Evolutionary conservation across 2,113 vertebrate genomes (phyloP).

Genomic region (Nycticebus coucang): DNA sequence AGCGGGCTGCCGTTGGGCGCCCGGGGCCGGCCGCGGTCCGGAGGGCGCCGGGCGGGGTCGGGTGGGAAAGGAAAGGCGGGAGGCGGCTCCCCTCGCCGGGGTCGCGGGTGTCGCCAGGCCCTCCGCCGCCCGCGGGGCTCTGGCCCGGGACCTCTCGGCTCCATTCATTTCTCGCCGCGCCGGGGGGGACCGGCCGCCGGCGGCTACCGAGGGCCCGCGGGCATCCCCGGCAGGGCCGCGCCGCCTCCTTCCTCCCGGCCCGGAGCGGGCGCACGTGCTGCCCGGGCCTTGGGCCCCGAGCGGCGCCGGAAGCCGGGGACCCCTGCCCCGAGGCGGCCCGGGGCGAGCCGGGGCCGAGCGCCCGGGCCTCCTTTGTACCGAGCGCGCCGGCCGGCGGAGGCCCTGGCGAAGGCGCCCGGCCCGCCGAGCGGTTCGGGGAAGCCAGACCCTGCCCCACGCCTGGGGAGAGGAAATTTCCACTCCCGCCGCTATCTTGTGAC

Average conservation of each 20-base stretch:
- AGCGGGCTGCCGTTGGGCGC: constrained; percentile 34
- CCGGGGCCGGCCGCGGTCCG: not conserved
- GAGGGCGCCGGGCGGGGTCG: not conserved
- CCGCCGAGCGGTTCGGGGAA: constrained; percentile 82
- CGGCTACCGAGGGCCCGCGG: not conserved
- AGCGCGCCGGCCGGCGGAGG: constrained; percentile 65
- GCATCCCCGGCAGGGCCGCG: not conserved
- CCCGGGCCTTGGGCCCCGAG: constrained; percentile 3
- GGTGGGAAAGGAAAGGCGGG: not conserved
- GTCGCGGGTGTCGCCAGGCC: not conserved
- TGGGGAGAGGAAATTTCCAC: constrained; percentile 88
- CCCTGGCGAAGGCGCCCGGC: constrained; percentile 73
- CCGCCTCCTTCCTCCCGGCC: not conserved
- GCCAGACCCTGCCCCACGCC: constrained; percentile 81
- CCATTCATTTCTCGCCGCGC: constrained; percentile 67
- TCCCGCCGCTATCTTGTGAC: constrained; percentile 80
- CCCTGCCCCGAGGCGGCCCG: not conserved
- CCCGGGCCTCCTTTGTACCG: constrained; percentile 67
- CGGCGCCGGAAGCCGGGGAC: constrained; percentile 52
- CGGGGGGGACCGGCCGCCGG: not conserved
- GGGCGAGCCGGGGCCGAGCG: not conserved
- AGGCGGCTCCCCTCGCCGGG: not conserved
- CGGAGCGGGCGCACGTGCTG: constrained; percentile 55
- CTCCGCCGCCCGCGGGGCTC: no score
- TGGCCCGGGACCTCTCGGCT: not conserved